A percentile compares a stretch with the other conserved stretches of the same genome.
phyloP scores from a whole-genome alignment of 2,797 vertebrate species.

The Vipera latastei region DNA sequence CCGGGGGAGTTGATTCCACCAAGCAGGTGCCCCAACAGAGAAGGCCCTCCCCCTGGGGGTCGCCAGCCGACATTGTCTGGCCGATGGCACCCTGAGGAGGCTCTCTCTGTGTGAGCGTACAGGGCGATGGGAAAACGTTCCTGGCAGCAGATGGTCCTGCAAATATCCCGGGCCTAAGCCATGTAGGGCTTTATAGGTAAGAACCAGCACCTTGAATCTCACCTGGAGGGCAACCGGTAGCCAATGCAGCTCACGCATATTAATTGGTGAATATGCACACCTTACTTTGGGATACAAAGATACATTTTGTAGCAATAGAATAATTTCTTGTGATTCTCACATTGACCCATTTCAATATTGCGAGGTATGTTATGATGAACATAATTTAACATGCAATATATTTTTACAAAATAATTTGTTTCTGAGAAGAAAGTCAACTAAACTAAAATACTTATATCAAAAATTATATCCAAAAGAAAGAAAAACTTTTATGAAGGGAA shows the following conservation, averaged over 20 bases:
- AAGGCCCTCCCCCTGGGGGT: no score
- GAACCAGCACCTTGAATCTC: no score
- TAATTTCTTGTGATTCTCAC: neutral
- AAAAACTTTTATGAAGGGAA: neutral
- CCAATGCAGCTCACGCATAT: neutral
- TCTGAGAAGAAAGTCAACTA: neutral
- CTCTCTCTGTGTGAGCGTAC: no score
- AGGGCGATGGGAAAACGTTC: no score
- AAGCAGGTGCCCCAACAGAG: no score
- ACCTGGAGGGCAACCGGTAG: no score
- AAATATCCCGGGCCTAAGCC: no score
- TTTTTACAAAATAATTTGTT: neutral
- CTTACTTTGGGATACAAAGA: neutral
- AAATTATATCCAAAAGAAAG: neutral
- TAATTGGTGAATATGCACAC: neutral
- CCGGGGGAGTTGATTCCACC: no score
- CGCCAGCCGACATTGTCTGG: no score
- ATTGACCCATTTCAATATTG: neutral
- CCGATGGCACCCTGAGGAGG: no score
- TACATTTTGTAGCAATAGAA: neutral
- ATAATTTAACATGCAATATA: neutral
- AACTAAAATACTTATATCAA: neutral
- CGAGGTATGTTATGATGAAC: neutral
- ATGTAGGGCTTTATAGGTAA: no score
- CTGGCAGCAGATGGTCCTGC: no score